These are phyloP conservation scores for Ennomos fuscantarius DNA, from an alignment of 2,888 invertebrate species.

Conservation along the genomic window DNA sequence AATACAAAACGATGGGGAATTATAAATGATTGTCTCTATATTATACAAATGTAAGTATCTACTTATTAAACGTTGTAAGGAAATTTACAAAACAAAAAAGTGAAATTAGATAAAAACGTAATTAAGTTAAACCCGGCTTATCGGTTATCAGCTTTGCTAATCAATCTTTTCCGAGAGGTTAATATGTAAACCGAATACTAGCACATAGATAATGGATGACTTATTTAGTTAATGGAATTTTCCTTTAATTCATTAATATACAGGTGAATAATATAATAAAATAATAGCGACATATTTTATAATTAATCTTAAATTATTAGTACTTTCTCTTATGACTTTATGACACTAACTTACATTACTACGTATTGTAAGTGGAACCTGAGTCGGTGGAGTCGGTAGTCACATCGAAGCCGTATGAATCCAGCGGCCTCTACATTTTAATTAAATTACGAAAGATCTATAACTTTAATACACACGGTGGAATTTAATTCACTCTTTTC, in stretches of 20 bases:
- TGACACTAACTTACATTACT: no score
- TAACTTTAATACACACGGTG: slow-evolving; percentile 30
- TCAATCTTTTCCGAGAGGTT: slow-evolving; percentile 23
- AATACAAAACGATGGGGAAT: no score
- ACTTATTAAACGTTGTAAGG: not conserved
- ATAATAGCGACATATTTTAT: no score
- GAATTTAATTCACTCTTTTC: no score
- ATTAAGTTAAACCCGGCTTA: slow-evolving; percentile 16
- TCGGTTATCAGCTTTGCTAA: slow-evolving; percentile 26
- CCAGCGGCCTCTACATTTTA: slow-evolving; percentile 24
- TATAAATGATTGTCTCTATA: no score
- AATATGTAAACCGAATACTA: not conserved
- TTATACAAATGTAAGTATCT: not conserved
- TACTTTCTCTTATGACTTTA: no score
- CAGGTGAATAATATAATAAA: not conserved
- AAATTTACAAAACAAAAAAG: slow-evolving; percentile 10
- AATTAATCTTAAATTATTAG: no score
- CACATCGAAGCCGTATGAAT: slow-evolving; percentile 25
- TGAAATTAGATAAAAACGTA: slow-evolving; percentile 2
- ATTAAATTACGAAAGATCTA: slow-evolving; percentile 25
- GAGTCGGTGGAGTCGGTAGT: no score
- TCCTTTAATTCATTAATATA: slow-evolving; percentile 14
- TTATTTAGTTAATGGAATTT: slow-evolving; percentile 11
- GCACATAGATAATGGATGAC: slow-evolving; percentile 10
- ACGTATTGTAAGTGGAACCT: no score